These are phyloP conservation scores for Suncus etruscus DNA, from an alignment of 2,113 vertebrate genomes.

Conservation along the genomic window DNA sequence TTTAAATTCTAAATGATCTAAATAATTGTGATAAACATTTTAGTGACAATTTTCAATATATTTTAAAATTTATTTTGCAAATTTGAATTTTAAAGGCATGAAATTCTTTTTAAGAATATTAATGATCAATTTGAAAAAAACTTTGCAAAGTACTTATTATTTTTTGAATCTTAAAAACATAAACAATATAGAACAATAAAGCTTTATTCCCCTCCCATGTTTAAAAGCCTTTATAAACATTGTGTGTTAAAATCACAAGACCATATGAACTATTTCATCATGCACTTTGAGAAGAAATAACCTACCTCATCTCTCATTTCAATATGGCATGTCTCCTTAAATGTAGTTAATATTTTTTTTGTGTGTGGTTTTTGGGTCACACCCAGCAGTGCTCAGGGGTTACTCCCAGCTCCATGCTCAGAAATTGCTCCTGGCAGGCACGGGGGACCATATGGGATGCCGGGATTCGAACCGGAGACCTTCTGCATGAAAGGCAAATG, in stretches of 20 bases:
- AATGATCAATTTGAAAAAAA: not conserved
- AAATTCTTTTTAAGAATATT: not conserved
- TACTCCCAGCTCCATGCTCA: too few species aligned
- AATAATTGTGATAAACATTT: not conserved
- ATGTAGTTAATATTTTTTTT: not conserved
- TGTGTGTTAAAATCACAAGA: not conserved
- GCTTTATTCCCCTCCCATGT: not conserved
- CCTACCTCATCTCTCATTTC: not conserved
- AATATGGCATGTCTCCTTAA: conserved; percentile 23
- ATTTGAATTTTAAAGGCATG: not conserved
- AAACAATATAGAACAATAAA: conserved; percentile 1
- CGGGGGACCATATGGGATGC: too few species aligned
- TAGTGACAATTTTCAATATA: not conserved
- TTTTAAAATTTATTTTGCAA: conserved; percentile 39
- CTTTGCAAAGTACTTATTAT: not conserved
- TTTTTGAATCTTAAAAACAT: not conserved
- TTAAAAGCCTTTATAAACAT: not conserved
- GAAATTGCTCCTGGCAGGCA: too few species aligned
- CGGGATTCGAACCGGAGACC: too few species aligned
- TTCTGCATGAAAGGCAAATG: too few species aligned
- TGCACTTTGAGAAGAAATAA: conserved; percentile 19
- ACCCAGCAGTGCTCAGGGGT: too few species aligned
- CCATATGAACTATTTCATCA: not conserved
- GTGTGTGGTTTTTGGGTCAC: too few species aligned
- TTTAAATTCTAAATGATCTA: not conserved